Percentiles rank a stretch among this genome's conserved stretches.
These are phyloP conservation scores for Spialia ferax DNA, from an alignment of 2,888 invertebrate genomes.

Conservation along the genomic window DNA sequence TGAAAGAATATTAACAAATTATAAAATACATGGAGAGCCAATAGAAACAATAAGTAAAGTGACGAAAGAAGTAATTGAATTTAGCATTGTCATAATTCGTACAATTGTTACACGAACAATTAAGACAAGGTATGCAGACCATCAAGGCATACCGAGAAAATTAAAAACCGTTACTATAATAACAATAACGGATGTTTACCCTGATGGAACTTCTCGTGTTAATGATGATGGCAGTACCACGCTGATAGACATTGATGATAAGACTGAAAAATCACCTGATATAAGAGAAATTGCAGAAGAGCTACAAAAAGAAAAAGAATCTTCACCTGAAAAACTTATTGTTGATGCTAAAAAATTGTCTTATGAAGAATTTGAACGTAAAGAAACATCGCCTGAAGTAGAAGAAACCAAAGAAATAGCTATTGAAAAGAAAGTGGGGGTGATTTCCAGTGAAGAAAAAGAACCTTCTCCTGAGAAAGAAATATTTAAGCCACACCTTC, in stretches of 20 bases:
- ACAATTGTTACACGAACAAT: constrained; percentile 50
- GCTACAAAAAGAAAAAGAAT: no score
- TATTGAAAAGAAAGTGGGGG: no score
- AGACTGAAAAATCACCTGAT: constrained; percentile 31
- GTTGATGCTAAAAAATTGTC: no score
- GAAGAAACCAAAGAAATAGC: no score
- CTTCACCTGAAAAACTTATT: background rate
- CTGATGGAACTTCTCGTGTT: constrained; percentile 45
- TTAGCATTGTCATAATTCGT: constrained; percentile 43
- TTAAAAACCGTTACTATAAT: constrained; percentile 49
- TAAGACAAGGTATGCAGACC: constrained; percentile 47
- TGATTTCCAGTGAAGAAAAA: no score
- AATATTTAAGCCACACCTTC: no score
- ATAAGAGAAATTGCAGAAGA: no score
- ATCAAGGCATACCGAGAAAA: constrained; percentile 44
- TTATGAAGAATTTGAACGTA: no score
- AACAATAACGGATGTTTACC: constrained; percentile 47
- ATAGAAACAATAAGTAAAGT: constrained; percentile 47
- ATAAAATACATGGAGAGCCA: constrained; percentile 46
- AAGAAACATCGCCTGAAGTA: no score
- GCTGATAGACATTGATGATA: constrained; percentile 47
- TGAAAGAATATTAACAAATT: constrained; percentile 43
- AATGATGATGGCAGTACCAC: constrained; percentile 45
- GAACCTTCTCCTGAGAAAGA: background rate
- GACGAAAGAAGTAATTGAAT: constrained; percentile 45